Evolutionary conservation across 2,797 vertebrate species (phyloP).

Genomic region (Phyllotis vaccarum): DNA sequence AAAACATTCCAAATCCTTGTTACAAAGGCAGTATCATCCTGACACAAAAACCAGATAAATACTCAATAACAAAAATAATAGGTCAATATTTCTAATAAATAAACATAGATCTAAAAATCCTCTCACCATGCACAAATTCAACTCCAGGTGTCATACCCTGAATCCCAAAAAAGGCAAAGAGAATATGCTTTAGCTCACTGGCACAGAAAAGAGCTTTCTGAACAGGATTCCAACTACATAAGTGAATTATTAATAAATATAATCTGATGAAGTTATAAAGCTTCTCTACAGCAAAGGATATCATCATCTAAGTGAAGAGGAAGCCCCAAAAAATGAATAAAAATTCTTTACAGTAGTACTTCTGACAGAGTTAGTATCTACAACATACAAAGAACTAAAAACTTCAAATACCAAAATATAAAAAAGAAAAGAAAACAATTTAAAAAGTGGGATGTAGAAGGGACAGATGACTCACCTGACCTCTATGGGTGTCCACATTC

Average conservation of each 20-base stretch:
- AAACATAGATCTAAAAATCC: not conserved
- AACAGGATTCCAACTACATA: not conserved
- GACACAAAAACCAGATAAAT: not conserved
- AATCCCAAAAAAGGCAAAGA: not conserved
- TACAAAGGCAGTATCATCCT: not conserved
- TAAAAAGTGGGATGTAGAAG: not conserved
- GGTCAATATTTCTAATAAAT: not conserved
- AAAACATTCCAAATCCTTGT: not conserved
- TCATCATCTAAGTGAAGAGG: not conserved
- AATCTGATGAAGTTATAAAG: not conserved
- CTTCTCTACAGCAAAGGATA: not conserved
- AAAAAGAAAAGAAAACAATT: not conserved
- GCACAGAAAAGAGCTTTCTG: not conserved
- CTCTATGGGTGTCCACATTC: not conserved
- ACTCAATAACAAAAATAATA: not conserved
- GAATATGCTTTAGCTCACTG: not conserved
- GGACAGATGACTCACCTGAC: not conserved
- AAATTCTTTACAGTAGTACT: too few species aligned
- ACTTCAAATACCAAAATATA: not conserved
- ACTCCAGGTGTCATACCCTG: not conserved
- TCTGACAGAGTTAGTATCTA: not conserved
- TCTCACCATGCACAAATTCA: not conserved
- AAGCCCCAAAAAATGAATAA: not conserved
- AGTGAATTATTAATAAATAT: not conserved
- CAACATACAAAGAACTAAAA: not conserved